A percentile compares a stretch with the other conserved stretches of the same genome.
These are phyloP conservation scores for Invenusta paracnida DNA, from an alignment of 2,888 invertebrate species.

Conservation along the genomic window DNA sequence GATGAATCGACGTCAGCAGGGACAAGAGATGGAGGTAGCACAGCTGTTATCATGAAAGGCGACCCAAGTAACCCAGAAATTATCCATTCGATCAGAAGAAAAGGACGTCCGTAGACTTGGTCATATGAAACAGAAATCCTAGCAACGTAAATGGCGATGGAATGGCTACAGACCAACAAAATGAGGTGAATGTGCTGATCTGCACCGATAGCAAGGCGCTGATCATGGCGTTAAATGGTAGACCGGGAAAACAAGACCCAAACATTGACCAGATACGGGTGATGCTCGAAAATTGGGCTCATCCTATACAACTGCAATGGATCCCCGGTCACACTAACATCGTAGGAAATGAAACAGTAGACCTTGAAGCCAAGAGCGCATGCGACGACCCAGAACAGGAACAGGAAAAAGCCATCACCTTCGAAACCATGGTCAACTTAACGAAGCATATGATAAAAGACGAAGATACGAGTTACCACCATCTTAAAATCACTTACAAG, in stretches of 20 bases:
- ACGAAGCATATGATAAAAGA: neutral
- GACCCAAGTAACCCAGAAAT: too few relatives aligned
- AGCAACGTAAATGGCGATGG: neutral
- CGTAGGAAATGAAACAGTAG: neutral
- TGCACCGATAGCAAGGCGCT: neutral
- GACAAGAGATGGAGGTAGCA: neutral
- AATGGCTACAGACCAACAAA: neutral
- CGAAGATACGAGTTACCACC: neutral
- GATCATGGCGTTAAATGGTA: neutral
- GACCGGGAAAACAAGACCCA: neutral
- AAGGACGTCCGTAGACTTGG: too few relatives aligned
- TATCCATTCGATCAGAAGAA: too few relatives aligned
- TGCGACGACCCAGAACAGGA: neutral
- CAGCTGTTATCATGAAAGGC: neutral
- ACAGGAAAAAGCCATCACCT: neutral
- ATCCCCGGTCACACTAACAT: neutral
- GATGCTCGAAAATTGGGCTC: neutral
- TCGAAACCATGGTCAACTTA: neutral
- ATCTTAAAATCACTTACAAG: neutral
- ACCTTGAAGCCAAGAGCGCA: neutral
- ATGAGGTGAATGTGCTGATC: neutral
- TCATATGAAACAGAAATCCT: conserved; percentile 3
- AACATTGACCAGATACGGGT: neutral
- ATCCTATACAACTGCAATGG: neutral
- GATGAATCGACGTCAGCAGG: neutral